Percentiles rank a stretch among this genome's conserved stretches.
phyloP scores from a whole-genome alignment of 1,140 invertebrate genomes.

The Orchesella cincta region DNA sequence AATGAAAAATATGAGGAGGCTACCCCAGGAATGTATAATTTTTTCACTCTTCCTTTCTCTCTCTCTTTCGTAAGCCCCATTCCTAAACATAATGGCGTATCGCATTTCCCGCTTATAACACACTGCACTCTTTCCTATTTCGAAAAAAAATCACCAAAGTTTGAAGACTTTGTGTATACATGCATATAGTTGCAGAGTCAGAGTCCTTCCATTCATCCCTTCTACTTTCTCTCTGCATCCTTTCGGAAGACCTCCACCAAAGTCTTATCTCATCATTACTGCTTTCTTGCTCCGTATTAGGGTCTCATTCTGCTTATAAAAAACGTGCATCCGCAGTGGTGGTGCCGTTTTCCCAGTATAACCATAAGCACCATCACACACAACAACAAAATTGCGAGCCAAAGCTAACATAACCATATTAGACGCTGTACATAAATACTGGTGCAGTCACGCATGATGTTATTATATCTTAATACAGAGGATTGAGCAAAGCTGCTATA shows the following conservation, averaged over 20 bases:
- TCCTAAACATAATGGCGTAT: not conserved
- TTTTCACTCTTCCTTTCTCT: constrained; percentile 1
- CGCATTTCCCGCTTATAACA: not conserved
- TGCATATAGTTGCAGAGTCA: too few relatives aligned
- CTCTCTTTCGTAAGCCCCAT: not conserved
- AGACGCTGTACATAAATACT: too few relatives aligned
- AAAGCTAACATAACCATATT: too few relatives aligned
- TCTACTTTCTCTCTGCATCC: too few relatives aligned
- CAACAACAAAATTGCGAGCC: not conserved
- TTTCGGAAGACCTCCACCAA: too few relatives aligned
- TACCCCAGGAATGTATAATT: constrained; percentile 1
- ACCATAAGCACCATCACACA: not conserved
- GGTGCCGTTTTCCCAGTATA: not conserved
- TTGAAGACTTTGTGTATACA: too few relatives aligned
- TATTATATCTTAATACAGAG: not conserved
- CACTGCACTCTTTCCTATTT: not conserved
- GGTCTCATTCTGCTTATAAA: not conserved
- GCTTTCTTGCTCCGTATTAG: not conserved
- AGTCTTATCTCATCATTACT: not conserved
- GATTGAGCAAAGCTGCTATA: not conserved
- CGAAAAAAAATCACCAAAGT: too few relatives aligned
- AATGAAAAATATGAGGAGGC: not conserved
- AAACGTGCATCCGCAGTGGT: not conserved
- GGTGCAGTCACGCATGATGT: not conserved
- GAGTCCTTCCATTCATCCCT: not conserved